phyloP scores from a whole-genome alignment of 2,797 vertebrate genomes.

The Chromobotia macracanthus region DNA sequence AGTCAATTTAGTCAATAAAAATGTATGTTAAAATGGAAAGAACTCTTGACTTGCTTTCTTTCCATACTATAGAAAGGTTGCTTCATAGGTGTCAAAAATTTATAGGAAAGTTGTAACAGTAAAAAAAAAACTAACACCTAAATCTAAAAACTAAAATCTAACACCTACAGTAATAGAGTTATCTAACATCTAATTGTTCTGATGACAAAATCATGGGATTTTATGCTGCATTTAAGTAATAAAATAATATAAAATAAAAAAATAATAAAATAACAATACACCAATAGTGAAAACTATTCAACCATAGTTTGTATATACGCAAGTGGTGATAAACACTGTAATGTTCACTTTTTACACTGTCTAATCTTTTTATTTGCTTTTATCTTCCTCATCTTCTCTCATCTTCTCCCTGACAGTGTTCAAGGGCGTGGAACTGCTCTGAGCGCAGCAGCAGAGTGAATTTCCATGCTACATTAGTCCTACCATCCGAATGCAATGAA shows the following conservation, averaged over 20 bases:
- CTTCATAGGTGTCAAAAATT: too few relatives aligned
- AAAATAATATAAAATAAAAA: too few relatives aligned
- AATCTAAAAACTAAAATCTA: too few relatives aligned
- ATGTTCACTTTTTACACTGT: neutral
- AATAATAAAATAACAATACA: neutral
- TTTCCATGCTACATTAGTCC: conserved; percentile 99
- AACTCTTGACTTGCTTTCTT: too few relatives aligned
- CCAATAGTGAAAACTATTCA: neutral
- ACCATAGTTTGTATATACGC: neutral
- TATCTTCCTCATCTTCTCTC: neutral
- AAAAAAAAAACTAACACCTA: too few relatives aligned
- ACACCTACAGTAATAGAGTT: neutral
- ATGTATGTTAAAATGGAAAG: neutral
- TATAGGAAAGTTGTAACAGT: too few relatives aligned
- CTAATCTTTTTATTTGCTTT: conserved; percentile 23
- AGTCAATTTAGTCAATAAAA: neutral
- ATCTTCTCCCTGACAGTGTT: conserved; percentile 48
- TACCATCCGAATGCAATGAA: conserved; percentile 97
- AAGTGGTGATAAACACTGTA: neutral
- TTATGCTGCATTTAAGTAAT: too few relatives aligned
- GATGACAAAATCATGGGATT: neutral
- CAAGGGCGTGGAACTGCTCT: conserved; percentile 54
- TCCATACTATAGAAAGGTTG: too few relatives aligned
- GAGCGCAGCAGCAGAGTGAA: conserved; percentile 82
- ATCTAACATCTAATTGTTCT: neutral